phyloP scores from a whole-genome alignment of 2,113 vertebrate species.

The Chloropsis hardwickii region DNA sequence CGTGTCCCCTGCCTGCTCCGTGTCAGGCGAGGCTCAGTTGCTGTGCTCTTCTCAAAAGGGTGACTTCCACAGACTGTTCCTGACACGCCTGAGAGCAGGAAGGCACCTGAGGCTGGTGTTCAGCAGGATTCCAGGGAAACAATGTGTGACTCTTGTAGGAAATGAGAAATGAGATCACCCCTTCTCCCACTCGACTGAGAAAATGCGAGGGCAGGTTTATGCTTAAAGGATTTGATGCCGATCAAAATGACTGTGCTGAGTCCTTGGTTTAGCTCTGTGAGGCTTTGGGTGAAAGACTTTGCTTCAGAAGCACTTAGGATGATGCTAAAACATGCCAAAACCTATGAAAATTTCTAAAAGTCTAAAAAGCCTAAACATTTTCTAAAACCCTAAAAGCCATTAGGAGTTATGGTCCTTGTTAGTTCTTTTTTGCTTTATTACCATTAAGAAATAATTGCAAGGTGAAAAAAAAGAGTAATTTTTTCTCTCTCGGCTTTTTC shows the following conservation, averaged over 20 bases:
- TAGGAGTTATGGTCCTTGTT: accelerated
- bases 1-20: not conserved
- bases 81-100: not conserved
- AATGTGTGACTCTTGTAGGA: not conserved
- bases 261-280: not conserved
- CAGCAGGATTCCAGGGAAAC: not conserved
- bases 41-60: not conserved
- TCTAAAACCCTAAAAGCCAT: not conserved
- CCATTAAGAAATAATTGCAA: not conserved
- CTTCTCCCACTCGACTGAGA: not conserved
- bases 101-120: not conserved
- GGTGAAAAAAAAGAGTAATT: not conserved
- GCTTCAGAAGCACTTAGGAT: not conserved
- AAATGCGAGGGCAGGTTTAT: accelerated
- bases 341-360: not conserved
- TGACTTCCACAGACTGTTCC: not conserved
- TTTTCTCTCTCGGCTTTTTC: not conserved
- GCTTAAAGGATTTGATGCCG: not conserved
- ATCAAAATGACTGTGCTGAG: not conserved
- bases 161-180: not conserved
- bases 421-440: not conserved
- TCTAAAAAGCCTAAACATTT: not conserved
- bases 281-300: not conserved
- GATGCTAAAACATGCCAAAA: not conserved
- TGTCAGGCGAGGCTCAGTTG: not conserved